Percentiles rank a stretch among this genome's conserved stretches.
Evolutionary conservation across 2,113 vertebrate species (phyloP).

Genomic region (Etheostoma cragini): DNA sequence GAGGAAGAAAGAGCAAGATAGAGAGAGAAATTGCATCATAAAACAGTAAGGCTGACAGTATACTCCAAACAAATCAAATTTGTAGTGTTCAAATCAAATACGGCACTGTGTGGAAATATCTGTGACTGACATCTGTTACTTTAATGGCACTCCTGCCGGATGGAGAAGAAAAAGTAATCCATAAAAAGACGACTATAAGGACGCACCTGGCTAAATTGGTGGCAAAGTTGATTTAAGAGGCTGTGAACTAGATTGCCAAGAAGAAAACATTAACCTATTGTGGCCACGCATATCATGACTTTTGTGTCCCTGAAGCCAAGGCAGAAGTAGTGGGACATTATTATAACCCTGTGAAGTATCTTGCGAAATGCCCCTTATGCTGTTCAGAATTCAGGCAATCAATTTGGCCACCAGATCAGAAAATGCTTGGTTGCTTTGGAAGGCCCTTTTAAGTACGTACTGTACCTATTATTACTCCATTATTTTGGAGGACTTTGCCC

Average conservation of each 20-base stretch:
- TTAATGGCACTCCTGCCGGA: slow-evolving; percentile 6
- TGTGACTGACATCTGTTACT: slow-evolving; percentile 18
- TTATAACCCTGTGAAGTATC: neutral
- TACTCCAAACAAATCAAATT: slow-evolving; percentile 34
- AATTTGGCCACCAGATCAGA: neutral
- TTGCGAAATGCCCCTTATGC: neutral
- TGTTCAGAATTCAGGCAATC: neutral
- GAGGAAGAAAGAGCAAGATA: neutral
- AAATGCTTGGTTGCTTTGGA: neutral
- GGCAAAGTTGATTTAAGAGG: neutral
- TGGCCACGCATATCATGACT: neutral
- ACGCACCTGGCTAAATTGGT: neutral
- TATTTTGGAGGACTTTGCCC: neutral
- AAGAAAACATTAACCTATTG: neutral
- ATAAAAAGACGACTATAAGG: neutral
- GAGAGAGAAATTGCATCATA: slow-evolving; percentile 32
- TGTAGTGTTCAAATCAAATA: slow-evolving; percentile 30
- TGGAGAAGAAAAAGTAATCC: neutral
- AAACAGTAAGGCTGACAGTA: slow-evolving; percentile 18
- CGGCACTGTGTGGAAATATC: slow-evolving; percentile 19
- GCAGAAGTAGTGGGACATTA: neutral
- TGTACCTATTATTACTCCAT: neutral
- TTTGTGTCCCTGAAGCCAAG: no score
- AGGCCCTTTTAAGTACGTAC: neutral
- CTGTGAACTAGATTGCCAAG: neutral